phyloP scores from a whole-genome alignment of 2,888 invertebrate species.

The Hoplodrina ambigua region DNA sequence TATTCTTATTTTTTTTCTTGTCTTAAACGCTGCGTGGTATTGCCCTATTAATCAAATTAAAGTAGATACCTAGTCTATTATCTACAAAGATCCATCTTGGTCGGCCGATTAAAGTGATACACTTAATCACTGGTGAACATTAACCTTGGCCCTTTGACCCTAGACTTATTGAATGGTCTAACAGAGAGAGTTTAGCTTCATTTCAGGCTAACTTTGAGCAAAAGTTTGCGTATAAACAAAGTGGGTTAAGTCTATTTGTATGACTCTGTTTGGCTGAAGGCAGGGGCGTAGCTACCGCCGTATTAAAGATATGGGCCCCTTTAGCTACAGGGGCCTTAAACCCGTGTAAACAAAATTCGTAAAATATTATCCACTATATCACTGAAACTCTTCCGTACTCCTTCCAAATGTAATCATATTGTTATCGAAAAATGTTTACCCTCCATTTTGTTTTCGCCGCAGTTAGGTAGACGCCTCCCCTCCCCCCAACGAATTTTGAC shows the following conservation, averaged over 20 bases:
- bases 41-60: background rate
- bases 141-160: background rate
- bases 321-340: too few species aligned
- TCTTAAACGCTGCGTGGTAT: background rate
- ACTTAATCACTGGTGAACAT: background rate
- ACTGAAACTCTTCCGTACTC: too few species aligned
- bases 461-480: too few species aligned
- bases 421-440: too few species aligned
- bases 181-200: constrained; percentile 2
- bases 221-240: constrained; percentile 43
- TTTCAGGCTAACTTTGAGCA: constrained; percentile 15
- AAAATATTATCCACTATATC: too few species aligned
- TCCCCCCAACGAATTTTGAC: too few species aligned
- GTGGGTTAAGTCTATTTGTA: constrained; percentile 26
- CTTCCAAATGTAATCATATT: too few species aligned
- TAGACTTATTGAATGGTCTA: constrained; percentile 11
- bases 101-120: background rate
- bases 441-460: too few species aligned
- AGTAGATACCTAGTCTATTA: background rate
- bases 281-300: too few species aligned
- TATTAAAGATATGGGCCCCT: too few species aligned
- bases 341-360: too few species aligned
- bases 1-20: too few species aligned
- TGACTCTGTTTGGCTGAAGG: constrained; percentile 29
- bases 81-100: background rate